These are phyloP conservation scores for Zenarchopterus dispar DNA, from an alignment of 2,797 vertebrate species.

Conservation along the genomic window DNA sequence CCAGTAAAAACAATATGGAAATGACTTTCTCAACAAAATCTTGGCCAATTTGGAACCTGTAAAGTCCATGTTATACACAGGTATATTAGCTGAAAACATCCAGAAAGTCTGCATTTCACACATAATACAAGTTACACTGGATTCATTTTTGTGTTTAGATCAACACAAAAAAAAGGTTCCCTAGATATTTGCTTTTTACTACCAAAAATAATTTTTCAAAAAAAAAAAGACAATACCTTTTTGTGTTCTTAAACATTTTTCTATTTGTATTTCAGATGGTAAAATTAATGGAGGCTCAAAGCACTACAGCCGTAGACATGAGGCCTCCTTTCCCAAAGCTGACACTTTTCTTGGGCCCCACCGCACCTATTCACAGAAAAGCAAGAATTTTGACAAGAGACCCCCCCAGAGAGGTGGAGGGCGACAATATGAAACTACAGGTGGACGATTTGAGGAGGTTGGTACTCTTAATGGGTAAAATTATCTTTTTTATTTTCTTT, in stretches of 20 bases:
- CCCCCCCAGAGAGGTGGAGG: slow-evolving; percentile 91
- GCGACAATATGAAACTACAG: slow-evolving; percentile 89
- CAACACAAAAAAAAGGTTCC: no score
- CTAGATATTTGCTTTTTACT: no score
- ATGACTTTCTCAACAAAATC: no score
- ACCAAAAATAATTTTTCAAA: background rate
- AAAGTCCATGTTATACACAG: no score
- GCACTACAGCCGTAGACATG: slow-evolving; percentile 93
- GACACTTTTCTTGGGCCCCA: slow-evolving; percentile 91
- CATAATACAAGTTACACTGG: no score
- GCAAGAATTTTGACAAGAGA: slow-evolving; percentile 99
- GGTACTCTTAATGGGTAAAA: slow-evolving; percentile 32
- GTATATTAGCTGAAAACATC: no score
- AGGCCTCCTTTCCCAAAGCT: slow-evolving; percentile 91
- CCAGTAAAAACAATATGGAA: no score
- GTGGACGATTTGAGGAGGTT: slow-evolving; percentile 98
- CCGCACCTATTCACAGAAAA: slow-evolving; percentile 98
- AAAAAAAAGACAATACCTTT: background rate
- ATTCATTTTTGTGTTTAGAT: no score
- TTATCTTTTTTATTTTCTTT: no score
- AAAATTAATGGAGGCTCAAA: slow-evolving; percentile 94
- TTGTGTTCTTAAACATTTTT: background rate
- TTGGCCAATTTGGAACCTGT: no score
- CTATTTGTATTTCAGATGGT: slow-evolving; percentile 80
- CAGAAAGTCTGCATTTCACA: no score